Percentiles rank a stretch among this genome's conserved stretches.
These are phyloP conservation scores for Araneus ventricosus DNA, from an alignment of 1,140 invertebrate genomes.

Conservation along the genomic window DNA sequence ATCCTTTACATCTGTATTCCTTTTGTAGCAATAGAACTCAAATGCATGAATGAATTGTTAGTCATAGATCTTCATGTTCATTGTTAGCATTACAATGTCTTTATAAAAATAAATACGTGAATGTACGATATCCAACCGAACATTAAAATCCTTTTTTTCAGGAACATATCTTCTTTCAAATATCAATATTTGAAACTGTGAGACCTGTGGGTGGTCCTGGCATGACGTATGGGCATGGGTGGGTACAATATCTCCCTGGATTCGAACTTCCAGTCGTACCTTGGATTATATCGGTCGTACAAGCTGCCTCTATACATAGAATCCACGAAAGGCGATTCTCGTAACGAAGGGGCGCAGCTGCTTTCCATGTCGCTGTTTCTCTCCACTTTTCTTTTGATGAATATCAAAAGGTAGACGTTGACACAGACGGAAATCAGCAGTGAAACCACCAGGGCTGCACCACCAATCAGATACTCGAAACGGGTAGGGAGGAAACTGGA, in stretches of 20 bases:
- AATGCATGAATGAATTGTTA: background rate
- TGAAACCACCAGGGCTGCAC: conserved; percentile 49
- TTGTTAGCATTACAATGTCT: background rate
- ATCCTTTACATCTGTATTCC: too few relatives aligned
- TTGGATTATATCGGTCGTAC: conserved; percentile 61
- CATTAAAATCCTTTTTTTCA: background rate
- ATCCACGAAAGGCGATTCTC: conserved; percentile 32
- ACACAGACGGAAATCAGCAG: conserved; percentile 67
- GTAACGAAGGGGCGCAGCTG: background rate
- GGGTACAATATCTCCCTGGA: conserved; percentile 73
- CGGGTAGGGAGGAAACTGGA: conserved; percentile 3
- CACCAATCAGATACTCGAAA: conserved; percentile 66
- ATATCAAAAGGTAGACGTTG: conserved; percentile 67
- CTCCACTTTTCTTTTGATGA: conserved; percentile 33
- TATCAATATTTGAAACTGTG: conserved; percentile 69
- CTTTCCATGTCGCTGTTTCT: conserved; percentile 45
- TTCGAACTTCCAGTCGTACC: conserved; percentile 61
- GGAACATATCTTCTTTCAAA: background rate
- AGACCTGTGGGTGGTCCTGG: conserved; percentile 47
- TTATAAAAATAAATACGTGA: background rate
- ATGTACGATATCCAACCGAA: background rate
- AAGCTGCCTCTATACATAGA: conserved; percentile 26
- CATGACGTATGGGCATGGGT: conserved; percentile 70
- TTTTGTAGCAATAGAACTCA: background rate
- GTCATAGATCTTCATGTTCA: background rate